Evolutionary conservation across 2,797 vertebrate species (phyloP).

Genomic region (Parotocinclus haroldoi): DNA sequence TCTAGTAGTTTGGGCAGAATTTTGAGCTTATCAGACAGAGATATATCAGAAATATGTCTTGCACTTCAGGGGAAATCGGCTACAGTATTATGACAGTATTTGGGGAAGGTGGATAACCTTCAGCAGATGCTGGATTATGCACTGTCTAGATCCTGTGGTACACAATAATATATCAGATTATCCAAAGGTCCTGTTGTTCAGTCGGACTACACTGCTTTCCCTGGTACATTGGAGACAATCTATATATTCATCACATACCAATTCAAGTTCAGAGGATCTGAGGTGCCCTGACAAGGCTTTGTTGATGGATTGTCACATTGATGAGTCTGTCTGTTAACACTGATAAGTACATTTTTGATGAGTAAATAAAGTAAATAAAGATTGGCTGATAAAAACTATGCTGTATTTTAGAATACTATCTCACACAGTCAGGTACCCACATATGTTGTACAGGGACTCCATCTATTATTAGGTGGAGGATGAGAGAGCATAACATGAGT

Average conservation of each 20-base stretch:
- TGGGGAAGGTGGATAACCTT: neutral
- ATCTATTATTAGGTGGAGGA: no score
- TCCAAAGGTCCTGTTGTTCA: constrained; percentile 12
- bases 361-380: no score
- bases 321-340: no score
- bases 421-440: neutral
- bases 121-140: neutral
- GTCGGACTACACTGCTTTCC: constrained; percentile 23
- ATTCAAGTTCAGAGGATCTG: neutral
- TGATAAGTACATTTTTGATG: no score
- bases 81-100: no score
- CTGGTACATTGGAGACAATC: neutral
- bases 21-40: no score
- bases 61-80: no score
- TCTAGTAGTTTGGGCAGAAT: no score
- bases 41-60: no score
- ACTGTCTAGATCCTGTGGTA: neutral
- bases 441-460: constrained; percentile 17
- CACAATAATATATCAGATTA: constrained; percentile 1
- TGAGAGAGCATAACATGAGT: no score
- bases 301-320: neutral
- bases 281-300: neutral
- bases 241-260: neutral
- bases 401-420: neutral
- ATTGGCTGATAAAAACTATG: constrained; percentile 25